phyloP scores from a whole-genome alignment of 1,140 invertebrate genomes.

The Adoxophyes honmai region DNA sequence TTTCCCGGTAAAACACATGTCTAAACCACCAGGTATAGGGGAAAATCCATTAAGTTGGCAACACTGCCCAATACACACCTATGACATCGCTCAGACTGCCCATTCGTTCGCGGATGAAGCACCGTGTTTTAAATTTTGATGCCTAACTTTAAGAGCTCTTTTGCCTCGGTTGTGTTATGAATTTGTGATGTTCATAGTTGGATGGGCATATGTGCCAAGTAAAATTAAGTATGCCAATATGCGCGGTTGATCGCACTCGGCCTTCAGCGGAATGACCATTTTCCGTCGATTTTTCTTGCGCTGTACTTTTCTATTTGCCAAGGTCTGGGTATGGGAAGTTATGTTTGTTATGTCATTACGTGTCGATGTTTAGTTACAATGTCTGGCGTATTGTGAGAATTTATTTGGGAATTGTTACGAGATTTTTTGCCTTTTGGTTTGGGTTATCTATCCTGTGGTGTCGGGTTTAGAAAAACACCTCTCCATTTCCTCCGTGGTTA shows the following conservation, averaged over 20 bases:
- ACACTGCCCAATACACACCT: too few species aligned
- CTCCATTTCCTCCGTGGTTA: too few species aligned
- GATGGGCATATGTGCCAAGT: conserved; percentile 66
- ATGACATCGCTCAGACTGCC: conserved; percentile 7
- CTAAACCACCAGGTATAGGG: too few species aligned
- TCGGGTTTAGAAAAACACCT: too few species aligned
- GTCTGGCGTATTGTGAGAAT: too few species aligned
- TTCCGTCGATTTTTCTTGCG: conserved; percentile 70
- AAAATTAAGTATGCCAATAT: conserved; percentile 75
- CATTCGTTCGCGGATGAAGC: conserved; percentile 17
- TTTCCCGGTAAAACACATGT: too few species aligned
- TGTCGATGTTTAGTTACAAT: too few species aligned
- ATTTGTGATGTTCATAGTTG: conserved; percentile 43
- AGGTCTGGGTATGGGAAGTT: conserved; percentile 47
- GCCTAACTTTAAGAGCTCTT: neutral
- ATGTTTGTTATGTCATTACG: conserved; percentile 8
- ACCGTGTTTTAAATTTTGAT: neutral
- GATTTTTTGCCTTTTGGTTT: too few species aligned
- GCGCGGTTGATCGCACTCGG: conserved; percentile 61
- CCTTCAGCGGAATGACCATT: conserved; percentile 64
- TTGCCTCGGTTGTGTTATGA: conserved; percentile 2
- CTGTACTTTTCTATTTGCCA: conserved; percentile 58
- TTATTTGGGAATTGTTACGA: too few species aligned
- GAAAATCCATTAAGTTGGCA: too few species aligned
- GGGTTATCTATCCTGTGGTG: too few species aligned